Base-by-base conservation (phyloP, 1,140 invertebrate species). In the Whitmania pigra region DNA sequence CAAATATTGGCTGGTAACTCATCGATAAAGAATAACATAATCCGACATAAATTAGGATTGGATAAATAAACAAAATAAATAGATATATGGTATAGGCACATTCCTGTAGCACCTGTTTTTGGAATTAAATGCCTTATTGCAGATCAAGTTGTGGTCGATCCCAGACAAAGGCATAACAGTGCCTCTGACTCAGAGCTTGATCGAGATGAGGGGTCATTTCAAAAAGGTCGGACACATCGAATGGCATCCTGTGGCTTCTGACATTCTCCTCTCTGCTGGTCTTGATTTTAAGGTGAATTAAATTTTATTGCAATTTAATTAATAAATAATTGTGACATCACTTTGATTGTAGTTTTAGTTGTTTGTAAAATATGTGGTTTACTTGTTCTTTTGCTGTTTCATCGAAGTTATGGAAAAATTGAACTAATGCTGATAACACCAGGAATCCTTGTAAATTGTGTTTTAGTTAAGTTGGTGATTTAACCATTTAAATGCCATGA, bases 191-290 rank as follows among this genome's bases (percentile, higher is more conserved):
- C n/a, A 27, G 36, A 29, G 67, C 15, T 22, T 18, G 25, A 22
- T 68, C 25, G 67, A 68, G n/a, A 31, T 68, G 29, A 2, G 40
- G 66, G 81, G 81, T 2, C 82, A 82, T 68, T 74, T 77, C 31
- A 75, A 80, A 36, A 73, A 78, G 29, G 78, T 81, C 0, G 76
- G 71, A 6, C 79, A 81, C 67, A 77, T 83, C 15, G 80, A 81
- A 43, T 83, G 82, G 82, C 82, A 83, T 74, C 79, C 82, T 0
- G 79, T 79, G 9, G 82, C 80, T 6, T 76, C 78, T 31, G 80
- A 81, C 71, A 77, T 83, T 25, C 74, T 83, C 11, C 76, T 81
- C 13, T 80, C 79, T 76, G 77, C 78, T 17, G 79, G 79, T 7
- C 29, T 22, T 13, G 67, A 68, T 68, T 27, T 27, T 22, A 68